A percentile compares a stretch with the other conserved stretches of the same genome.
phyloP scores from a whole-genome alignment of 2,888 invertebrate genomes.

The Apoderus coryli region DNA sequence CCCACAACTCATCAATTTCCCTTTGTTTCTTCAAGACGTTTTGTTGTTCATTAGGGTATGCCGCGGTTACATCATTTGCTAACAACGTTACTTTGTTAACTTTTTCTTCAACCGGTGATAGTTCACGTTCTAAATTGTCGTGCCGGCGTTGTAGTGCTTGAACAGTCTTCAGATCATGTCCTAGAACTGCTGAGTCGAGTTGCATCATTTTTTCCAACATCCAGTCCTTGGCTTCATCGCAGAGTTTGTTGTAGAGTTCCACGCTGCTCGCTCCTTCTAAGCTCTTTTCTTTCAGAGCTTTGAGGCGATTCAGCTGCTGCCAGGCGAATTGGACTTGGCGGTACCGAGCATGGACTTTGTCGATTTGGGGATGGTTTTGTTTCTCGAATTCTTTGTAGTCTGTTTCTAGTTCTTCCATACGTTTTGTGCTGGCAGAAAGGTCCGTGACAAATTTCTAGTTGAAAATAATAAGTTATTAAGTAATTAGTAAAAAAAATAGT shows the following conservation, averaged over 20 bases:
- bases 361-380: slow-evolving; percentile 75
- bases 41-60: slow-evolving; percentile 79
- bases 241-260: slow-evolving; percentile 88
- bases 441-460: slow-evolving; percentile 80
- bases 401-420: slow-evolving; percentile 77
- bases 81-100: slow-evolving; percentile 65
- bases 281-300: slow-evolving; percentile 80
- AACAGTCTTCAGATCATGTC: slow-evolving; percentile 80
- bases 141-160: slow-evolving; percentile 83
- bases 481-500: slow-evolving; percentile 3
- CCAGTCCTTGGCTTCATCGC: slow-evolving; percentile 95
- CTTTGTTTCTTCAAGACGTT: slow-evolving; percentile 75
- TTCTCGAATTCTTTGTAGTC: slow-evolving; percentile 74
- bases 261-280: slow-evolving; percentile 68
- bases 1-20: slow-evolving; percentile 81
- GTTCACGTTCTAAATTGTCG: slow-evolving; percentile 84
- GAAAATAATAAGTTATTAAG: slow-evolving; percentile 13
- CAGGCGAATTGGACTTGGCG: slow-evolving; percentile 80
- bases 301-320: slow-evolving; percentile 73
- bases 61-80: slow-evolving; percentile 79
- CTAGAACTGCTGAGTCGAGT: slow-evolving; percentile 60
- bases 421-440: slow-evolving; percentile 81
- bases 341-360: slow-evolving; percentile 60
- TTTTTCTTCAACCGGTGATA: slow-evolving; percentile 90
- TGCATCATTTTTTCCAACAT: slow-evolving; percentile 93